These are phyloP conservation scores for Orthonychiurus folsomi DNA, from an alignment of 2,888 invertebrate species.

Conservation along the genomic window DNA sequence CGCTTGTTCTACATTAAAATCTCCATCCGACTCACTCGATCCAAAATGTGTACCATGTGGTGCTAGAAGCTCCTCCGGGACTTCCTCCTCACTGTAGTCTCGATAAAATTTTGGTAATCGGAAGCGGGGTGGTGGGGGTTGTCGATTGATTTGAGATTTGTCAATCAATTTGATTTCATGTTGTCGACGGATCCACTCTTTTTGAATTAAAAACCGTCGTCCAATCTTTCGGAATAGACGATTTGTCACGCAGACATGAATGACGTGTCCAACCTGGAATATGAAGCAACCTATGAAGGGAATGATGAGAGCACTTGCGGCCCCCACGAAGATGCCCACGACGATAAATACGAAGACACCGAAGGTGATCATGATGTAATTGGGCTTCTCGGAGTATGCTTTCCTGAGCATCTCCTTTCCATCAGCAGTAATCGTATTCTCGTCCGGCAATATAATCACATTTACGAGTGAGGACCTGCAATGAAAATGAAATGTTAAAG, in stretches of 20 bases:
- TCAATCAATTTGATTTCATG: neutral
- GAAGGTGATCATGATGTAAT: too few species aligned
- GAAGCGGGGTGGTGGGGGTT: neutral
- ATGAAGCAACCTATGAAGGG: neutral
- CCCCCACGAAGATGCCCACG: neutral
- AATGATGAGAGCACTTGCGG: neutral
- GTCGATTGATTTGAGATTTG: neutral
- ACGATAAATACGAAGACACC: neutral
- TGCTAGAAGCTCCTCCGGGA: neutral
- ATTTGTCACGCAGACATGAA: neutral
- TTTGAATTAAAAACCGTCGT: neutral
- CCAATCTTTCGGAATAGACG: neutral
- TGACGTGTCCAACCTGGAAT: neutral
- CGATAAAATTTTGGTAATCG: neutral
- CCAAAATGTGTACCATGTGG: neutral
- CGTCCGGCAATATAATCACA: too few species aligned
- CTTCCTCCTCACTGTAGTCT: neutral
- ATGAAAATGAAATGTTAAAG: too few species aligned
- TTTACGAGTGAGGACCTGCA: too few species aligned
- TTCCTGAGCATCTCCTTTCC: too few species aligned
- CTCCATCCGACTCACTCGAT: neutral
- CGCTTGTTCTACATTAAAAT: neutral
- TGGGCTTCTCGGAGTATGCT: too few species aligned
- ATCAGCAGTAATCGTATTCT: too few species aligned
- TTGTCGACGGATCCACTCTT: neutral